phyloP scores from a whole-genome alignment of 2,888 invertebrate genomes.

The Ormyrus thymus region DNA sequence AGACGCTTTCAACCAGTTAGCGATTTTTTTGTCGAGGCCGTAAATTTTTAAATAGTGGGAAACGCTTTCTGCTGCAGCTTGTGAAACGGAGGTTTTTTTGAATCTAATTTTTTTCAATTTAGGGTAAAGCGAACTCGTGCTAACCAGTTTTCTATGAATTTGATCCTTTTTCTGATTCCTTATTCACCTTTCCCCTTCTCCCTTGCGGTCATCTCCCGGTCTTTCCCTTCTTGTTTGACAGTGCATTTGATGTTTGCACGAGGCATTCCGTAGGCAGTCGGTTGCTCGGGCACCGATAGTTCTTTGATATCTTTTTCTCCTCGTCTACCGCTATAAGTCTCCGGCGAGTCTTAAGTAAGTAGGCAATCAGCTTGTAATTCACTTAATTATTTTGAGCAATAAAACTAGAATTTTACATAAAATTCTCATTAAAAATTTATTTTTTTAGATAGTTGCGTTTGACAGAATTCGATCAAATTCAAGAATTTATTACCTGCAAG shows the following conservation, averaged over 20 bases:
- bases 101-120: no score
- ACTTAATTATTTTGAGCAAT: background rate
- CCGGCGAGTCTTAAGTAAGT: background rate
- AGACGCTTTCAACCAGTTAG: background rate
- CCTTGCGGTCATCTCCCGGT: no score
- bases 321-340: no score
- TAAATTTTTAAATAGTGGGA: background rate
- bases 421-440: background rate
- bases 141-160: no score
- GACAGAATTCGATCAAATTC: background rate
- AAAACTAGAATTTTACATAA: background rate
- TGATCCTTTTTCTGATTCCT: constrained; percentile 8
- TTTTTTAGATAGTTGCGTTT: background rate
- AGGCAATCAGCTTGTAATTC: background rate
- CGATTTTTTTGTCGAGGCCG: background rate
- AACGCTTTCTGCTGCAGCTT: no score
- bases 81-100: no score
- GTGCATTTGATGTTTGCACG: constrained; percentile 67
- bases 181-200: background rate
- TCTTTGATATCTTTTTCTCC: background rate
- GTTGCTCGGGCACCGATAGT: constrained; percentile 57
- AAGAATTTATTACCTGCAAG: background rate
- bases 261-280: constrained; percentile 63
- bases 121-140: no score
- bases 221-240: constrained; percentile 64